These are phyloP conservation scores for Uropetala carovei DNA, from an alignment of 2,888 invertebrate genomes.

Conservation along the genomic window DNA sequence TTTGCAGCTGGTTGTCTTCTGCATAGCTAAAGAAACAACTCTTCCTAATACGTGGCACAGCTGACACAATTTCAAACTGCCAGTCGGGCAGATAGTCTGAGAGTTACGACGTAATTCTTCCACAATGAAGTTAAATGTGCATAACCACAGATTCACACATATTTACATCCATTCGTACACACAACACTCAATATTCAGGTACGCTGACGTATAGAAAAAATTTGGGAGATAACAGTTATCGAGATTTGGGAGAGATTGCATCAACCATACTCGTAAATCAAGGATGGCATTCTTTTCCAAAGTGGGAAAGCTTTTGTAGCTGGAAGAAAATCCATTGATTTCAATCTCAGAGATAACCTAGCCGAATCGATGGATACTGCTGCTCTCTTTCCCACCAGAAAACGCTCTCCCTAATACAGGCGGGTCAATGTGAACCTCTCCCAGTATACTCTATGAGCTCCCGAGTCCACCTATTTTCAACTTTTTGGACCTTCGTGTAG, in stretches of 20 bases:
- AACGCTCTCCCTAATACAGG: neutral
- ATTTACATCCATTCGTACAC: constrained; percentile 35
- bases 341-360: neutral
- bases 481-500: constrained; percentile 82
- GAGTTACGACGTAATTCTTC: neutral
- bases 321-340: neutral
- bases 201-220: constrained; percentile 36
- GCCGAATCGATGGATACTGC: neutral
- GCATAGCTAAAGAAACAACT: neutral
- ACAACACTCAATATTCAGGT: constrained; percentile 47
- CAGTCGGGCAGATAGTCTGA: neutral
- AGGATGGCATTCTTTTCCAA: neutral
- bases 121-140: neutral
- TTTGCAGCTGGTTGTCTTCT: neutral
- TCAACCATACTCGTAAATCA: neutral
- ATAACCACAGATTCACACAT: constrained; percentile 21
- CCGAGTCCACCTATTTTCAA: constrained; percentile 75
- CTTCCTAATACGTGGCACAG: neutral
- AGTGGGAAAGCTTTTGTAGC: neutral
- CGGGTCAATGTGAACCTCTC: constrained; percentile 29
- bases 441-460: constrained; percentile 39
- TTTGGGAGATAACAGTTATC: constrained; percentile 18
- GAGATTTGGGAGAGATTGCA: constrained; percentile 52
- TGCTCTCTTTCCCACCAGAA: neutral
- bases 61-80: neutral